phyloP scores from a whole-genome alignment of 64 coral and sea anemone species.

The Actinia tenebrosa region DNA sequence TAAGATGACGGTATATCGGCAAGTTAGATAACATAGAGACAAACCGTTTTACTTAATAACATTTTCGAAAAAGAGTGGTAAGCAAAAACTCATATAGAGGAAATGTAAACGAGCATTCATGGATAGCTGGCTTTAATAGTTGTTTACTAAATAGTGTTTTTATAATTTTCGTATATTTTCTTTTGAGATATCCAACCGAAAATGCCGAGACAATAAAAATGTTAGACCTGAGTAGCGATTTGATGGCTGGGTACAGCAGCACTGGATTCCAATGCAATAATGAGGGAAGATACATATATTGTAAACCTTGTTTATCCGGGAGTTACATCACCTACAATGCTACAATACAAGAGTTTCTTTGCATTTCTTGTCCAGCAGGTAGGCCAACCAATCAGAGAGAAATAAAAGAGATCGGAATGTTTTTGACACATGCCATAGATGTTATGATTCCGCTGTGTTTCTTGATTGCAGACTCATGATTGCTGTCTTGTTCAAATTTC shows the following conservation, averaged over 20 bases:
- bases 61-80: no score
- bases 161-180: neutral
- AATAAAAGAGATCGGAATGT: no score
- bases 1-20: no score
- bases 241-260: neutral
- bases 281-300: neutral
- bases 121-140: no score
- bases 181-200: neutral
- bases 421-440: no score
- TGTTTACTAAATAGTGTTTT: neutral
- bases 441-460: no score
- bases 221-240: neutral
- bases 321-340: neutral
- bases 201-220: neutral
- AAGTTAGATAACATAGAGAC: no score
- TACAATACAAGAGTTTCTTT: neutral
- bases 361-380: constrained; percentile 4
- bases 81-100: no score
- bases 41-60: no score
- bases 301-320: neutral
- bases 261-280: neutral
- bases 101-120: no score
- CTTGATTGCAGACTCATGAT: no score
- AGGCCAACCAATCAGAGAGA: neutral
- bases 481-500: no score